These are phyloP conservation scores for Desmophyllum pertusum DNA, from an alignment of 92 coral and sea anemone species.

Conservation along the genomic window DNA sequence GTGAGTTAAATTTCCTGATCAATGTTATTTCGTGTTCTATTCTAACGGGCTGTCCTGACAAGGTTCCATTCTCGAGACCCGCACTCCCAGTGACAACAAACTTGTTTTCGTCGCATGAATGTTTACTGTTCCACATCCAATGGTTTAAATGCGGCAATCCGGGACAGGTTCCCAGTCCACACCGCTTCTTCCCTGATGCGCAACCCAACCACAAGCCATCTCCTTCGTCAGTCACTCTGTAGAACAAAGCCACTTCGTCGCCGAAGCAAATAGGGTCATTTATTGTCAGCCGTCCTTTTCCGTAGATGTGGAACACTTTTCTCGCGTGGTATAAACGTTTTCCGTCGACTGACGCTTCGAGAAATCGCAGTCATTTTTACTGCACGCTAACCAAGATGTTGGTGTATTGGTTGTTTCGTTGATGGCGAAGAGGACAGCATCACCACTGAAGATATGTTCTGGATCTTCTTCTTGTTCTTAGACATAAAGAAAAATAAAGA, in stretches of 20 bases:
- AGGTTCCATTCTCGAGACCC: not conserved
- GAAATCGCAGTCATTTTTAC: not conserved
- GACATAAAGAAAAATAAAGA: not conserved
- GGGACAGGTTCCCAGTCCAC: constrained; percentile 21
- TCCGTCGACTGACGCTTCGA: constrained; percentile 1
- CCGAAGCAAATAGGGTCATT: constrained; percentile 23
- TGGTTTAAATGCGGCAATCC: constrained; percentile 28
- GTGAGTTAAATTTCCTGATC: not conserved
- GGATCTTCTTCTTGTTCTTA: constrained; percentile 21
- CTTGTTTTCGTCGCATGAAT: constrained; percentile 16
- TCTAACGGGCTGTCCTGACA: constrained; percentile 13
- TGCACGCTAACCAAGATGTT: constrained; percentile 10
- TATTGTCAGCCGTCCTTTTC: not conserved
- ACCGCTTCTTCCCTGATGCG: not conserved
- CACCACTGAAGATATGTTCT: constrained; percentile 20
- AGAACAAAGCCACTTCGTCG: constrained; percentile 27
- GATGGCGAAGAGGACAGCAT: constrained; percentile 12
- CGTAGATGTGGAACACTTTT: constrained; percentile 20
- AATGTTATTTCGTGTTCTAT: constrained; percentile 9
- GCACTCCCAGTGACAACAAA: constrained; percentile 10
- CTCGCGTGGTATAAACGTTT: not conserved
- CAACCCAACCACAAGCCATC: constrained; percentile 27
- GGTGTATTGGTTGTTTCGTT: not conserved
- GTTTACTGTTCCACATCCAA: constrained; percentile 23
- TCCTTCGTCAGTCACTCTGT: constrained; percentile 21